A percentile compares a stretch with the other conserved stretches of the same genome.
These are phyloP conservation scores for Cantharis rustica DNA, from an alignment of 2,888 invertebrate genomes.

Conservation along the genomic window DNA sequence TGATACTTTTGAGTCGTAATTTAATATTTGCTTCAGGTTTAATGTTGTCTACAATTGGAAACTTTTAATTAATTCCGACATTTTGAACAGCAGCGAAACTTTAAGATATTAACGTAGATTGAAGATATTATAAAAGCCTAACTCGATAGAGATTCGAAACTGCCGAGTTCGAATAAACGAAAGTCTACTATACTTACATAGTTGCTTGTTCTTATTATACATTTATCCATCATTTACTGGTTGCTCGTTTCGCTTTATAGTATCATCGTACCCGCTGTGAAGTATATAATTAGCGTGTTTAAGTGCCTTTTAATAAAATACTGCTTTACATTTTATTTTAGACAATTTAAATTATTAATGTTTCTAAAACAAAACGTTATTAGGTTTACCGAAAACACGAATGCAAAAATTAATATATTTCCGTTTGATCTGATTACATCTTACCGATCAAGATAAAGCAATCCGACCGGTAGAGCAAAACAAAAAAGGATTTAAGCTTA, in stretches of 20 bases:
- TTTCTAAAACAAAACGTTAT: neutral
- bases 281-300: neutral
- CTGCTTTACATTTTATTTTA: neutral
- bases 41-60: neutral
- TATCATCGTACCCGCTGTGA: neutral
- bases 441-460: neutral
- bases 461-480: neutral
- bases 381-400: neutral
- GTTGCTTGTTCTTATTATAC: neutral
- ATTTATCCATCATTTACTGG: neutral
- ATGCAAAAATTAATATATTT: neutral
- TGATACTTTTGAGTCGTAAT: neutral
- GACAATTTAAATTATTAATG: neutral
- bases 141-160: too few relatives aligned
- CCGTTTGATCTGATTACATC: neutral
- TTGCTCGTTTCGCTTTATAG: neutral
- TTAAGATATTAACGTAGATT: neutral
- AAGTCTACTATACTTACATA: neutral
- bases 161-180: neutral
- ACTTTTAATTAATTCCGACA: neutral
- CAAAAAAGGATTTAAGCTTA: neutral
- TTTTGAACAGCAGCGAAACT: neutral
- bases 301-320: neutral
- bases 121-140: too few relatives aligned
- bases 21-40: neutral